These are phyloP conservation scores for Heliornis fulica DNA, from an alignment of 2,113 vertebrate genomes.

Conservation along the genomic window DNA sequence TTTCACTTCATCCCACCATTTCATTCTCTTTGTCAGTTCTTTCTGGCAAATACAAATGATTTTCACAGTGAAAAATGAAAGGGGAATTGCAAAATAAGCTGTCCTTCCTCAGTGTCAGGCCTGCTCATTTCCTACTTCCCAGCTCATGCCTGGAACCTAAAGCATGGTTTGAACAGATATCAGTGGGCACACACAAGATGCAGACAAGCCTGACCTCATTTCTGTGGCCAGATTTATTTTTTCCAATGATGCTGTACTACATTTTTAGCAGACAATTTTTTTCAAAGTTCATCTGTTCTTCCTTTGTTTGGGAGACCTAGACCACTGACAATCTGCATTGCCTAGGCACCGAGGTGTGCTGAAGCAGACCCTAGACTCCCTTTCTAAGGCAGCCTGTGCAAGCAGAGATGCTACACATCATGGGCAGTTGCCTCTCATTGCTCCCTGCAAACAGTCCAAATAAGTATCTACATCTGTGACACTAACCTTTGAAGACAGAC, in stretches of 20 bases:
- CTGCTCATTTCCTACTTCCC: background rate
- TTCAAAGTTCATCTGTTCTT: background rate
- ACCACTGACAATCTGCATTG: background rate
- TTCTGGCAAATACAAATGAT: constrained; percentile 8
- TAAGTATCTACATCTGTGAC: background rate
- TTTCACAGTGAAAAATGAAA: background rate
- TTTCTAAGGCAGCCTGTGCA: background rate
- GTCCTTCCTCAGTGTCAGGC: background rate
- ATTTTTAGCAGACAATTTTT: background rate
- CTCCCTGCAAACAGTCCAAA: background rate
- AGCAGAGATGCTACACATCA: background rate
- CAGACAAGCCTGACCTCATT: background rate
- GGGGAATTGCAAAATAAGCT: background rate
- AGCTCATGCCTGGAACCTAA: background rate
- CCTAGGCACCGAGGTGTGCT: background rate
- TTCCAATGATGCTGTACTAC: fast-evolving
- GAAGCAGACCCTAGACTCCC: background rate
- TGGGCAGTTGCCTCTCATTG: fast-evolving
- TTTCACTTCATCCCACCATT: constrained; percentile 45
- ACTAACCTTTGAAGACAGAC: background rate
- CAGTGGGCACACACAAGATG: background rate
- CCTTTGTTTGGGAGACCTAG: background rate
- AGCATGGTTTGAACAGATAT: background rate
- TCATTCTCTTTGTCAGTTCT: constrained; percentile 1
- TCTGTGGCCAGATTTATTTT: background rate